phyloP scores from a whole-genome alignment of 2,888 invertebrate genomes.

The Therioaphis trifolii region DNA sequence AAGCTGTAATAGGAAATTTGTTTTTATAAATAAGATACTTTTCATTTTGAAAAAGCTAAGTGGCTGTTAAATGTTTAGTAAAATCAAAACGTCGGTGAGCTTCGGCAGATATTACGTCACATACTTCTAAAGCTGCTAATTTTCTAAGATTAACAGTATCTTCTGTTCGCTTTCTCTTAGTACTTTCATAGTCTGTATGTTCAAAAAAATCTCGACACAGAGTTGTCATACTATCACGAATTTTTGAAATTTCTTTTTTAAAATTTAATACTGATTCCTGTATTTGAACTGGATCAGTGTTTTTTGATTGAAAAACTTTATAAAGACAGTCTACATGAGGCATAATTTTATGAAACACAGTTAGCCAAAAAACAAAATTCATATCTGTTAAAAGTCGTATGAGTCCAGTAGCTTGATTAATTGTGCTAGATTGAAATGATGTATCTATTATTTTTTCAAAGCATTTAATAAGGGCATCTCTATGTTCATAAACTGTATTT shows the following conservation, averaged over 20 bases:
- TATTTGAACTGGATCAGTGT: no score
- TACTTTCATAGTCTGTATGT: neutral
- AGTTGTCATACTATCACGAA: neutral
- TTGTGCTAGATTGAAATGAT: conserved; percentile 25
- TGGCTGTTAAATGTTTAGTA: no score
- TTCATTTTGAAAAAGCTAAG: conserved; percentile 37
- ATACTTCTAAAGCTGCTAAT: neutral
- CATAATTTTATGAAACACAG: neutral
- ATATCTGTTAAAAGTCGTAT: neutral
- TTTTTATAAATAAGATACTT: conserved; percentile 1
- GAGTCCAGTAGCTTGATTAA: conserved; percentile 31
- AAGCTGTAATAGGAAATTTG: neutral
- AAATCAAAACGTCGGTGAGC: no score
- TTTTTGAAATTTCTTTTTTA: no score
- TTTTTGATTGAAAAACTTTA: no score
- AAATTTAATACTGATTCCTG: no score
- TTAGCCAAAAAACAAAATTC: neutral
- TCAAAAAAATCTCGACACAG: neutral
- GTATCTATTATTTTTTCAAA: conserved; percentile 19
- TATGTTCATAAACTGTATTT: conserved; percentile 19
- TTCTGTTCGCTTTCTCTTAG: neutral
- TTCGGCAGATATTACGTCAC: no score
- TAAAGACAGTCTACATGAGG: neutral
- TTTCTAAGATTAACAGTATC: neutral
- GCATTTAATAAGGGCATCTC: neutral